A percentile compares a stretch with the other conserved stretches of the same genome.
phyloP scores from a whole-genome alignment of 2,113 vertebrate species.

The Chiloscyllium plagiosum region DNA sequence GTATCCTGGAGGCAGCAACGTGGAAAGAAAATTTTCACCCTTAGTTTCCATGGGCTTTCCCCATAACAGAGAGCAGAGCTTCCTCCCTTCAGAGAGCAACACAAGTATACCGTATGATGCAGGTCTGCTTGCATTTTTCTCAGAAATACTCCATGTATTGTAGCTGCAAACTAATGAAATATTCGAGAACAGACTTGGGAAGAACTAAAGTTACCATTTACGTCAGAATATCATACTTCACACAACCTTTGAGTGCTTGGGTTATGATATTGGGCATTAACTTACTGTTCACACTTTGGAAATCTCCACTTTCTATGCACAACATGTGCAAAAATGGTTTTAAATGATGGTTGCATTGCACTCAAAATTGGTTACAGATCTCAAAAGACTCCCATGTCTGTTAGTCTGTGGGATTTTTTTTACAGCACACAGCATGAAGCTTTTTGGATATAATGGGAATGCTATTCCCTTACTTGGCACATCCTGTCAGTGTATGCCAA shows the following conservation, averaged over 20 bases:
- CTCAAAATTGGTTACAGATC: neutral
- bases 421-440: neutral
- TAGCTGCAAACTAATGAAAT: neutral
- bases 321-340: neutral
- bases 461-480: neutral
- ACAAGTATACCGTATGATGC: neutral
- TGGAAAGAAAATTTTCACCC: neutral
- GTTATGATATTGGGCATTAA: neutral
- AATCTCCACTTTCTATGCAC: neutral
- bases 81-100: neutral
- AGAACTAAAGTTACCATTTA: neutral
- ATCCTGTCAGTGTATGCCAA: constrained; percentile 21
- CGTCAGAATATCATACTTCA: neutral
- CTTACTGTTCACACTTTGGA: neutral
- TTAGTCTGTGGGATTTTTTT: neutral
- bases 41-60: neutral
- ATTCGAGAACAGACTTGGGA: neutral
- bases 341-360: neutral
- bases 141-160: neutral
- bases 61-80: neutral
- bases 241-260: neutral
- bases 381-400: neutral
- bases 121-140: neutral
- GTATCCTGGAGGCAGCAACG: too few species aligned
- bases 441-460: neutral